Percentiles rank a stretch among this genome's conserved stretches.
Evolutionary conservation across 2,888 invertebrate species (phyloP).

Genomic region (Pharmacophagus antenor): DNA sequence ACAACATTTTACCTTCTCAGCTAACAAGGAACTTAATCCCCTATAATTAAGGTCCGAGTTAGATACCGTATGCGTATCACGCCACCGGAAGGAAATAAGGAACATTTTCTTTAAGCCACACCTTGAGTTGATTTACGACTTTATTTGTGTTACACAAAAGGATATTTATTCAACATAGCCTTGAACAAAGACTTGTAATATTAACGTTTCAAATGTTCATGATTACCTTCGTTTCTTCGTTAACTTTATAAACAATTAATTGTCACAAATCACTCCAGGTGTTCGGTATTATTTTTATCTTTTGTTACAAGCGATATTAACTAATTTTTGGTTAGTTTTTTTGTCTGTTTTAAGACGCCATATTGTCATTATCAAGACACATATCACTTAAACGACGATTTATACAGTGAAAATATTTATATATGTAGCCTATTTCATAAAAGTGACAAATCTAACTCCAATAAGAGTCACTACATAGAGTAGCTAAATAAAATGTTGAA

Average conservation of each 20-base stretch:
- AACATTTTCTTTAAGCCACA: neutral
- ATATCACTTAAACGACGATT: no score
- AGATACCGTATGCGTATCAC: constrained; percentile 4
- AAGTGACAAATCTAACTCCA: no score
- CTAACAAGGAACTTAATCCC: constrained; percentile 21
- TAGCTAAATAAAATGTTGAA: no score
- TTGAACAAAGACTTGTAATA: neutral
- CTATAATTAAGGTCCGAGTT: constrained; percentile 15
- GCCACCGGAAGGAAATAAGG: constrained; percentile 1
- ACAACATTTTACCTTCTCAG: neutral
- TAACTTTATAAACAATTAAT: neutral
- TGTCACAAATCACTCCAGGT: no score
- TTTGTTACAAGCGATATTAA: no score
- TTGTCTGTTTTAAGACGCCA: no score
- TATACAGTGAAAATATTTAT: no score
- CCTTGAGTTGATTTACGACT: neutral
- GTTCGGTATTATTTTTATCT: no score
- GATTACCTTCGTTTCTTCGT: neutral
- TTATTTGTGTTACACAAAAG: neutral
- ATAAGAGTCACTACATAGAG: no score
- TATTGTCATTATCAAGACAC: no score
- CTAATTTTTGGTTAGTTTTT: no score
- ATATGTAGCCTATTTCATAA: no score
- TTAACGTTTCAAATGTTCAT: neutral
- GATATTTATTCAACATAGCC: neutral